Conservation (phyloP, 2,113 vertebrate species). For the Gallinago undulata region DNA sequence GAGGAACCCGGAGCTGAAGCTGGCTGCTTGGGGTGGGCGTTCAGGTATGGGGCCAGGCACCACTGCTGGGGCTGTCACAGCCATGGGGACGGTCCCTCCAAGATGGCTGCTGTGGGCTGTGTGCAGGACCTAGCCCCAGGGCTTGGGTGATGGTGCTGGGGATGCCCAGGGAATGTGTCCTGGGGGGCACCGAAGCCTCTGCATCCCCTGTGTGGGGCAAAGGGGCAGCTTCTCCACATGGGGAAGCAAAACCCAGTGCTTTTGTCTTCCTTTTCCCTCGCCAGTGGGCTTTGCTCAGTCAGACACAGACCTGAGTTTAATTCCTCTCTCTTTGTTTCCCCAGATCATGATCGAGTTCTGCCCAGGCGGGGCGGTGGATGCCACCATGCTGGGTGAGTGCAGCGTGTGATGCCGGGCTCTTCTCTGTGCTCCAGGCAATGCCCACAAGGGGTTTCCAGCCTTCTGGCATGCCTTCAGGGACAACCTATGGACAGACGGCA, state of each 20-base stretch:
- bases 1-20: background rate
- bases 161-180: background rate
- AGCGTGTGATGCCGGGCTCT: background rate
- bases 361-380: constrained; percentile 68
- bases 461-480: background rate
- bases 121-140: background rate
- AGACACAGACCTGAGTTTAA: background rate
- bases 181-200: background rate
- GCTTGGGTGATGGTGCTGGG: background rate
- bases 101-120: fast-evolving
- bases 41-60: background rate
- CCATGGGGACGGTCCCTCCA: fast-evolving
- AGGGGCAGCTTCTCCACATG: background rate
- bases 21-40: background rate
- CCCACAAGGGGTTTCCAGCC: background rate
- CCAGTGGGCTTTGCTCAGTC: fast-evolving
- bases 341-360: constrained; percentile 99
- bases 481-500: background rate
- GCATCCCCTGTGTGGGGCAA: fast-evolving
- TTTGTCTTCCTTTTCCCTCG: too few species aligned
- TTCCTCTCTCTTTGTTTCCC: constrained; percentile 30
- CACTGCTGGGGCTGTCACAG: background rate
- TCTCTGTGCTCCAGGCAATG: fast-evolving
- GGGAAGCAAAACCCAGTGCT: background rate
- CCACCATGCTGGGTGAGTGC: constrained; percentile 63